A percentile compares a stretch with the other conserved stretches of the same genome.
These are phyloP conservation scores for Sakesphorus luctuosus DNA, from an alignment of 2,113 vertebrate genomes.

Conservation along the genomic window DNA sequence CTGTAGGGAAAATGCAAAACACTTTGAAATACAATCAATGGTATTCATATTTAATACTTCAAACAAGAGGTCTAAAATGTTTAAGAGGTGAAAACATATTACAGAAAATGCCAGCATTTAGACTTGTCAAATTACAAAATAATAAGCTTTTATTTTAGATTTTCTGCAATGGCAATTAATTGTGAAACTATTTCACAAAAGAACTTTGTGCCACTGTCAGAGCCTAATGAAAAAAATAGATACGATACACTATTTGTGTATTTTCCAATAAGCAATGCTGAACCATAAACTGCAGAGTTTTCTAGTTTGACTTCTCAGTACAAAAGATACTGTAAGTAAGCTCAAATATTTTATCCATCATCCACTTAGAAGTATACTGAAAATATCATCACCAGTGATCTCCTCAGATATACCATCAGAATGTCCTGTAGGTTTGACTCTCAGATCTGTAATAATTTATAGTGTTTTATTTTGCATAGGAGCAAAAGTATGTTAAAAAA, in stretches of 20 bases:
- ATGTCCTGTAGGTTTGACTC: not conserved
- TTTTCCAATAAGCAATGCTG: not conserved
- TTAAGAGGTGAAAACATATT: constrained; percentile 22
- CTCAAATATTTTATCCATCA: not conserved
- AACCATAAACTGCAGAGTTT: not conserved
- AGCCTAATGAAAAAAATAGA: constrained; percentile 7
- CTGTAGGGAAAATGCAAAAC: not conserved
- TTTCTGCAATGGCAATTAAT: constrained; percentile 44
- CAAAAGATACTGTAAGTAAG: not conserved
- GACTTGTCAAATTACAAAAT: constrained; percentile 38
- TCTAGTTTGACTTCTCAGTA: not conserved
- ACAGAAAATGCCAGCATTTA: constrained; percentile 26
- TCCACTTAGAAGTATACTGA: not conserved
- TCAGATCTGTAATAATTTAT: not conserved
- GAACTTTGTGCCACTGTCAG: not conserved
- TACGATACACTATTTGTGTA: not conserved
- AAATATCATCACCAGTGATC: not conserved
- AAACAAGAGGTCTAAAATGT: constrained; percentile 10
- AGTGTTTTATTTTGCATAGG: not conserved
- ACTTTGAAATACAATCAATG: constrained; percentile 43
- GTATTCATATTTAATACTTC: constrained; percentile 38
- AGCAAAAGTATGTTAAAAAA: not conserved
- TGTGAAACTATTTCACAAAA: not conserved
- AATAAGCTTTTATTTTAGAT: constrained; percentile 15
- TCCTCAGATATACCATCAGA: not conserved